Conservation (phyloP, 30 jellyfish, hydroid and myxozoan genomes). For the Mastigias papua region DNA sequence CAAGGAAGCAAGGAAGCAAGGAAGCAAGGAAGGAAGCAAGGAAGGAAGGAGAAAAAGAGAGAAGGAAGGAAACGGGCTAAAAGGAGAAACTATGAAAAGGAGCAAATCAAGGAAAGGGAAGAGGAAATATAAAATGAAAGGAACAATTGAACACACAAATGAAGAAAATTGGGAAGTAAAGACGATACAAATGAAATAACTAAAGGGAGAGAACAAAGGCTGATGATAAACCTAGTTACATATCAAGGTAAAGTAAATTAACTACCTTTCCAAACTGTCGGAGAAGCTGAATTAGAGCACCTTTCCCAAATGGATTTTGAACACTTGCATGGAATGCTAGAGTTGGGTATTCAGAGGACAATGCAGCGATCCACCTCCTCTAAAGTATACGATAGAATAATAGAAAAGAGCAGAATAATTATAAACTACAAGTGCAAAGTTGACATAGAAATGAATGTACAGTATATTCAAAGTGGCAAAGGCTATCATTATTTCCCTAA, state of each 20-base stretch:
- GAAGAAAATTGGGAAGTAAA: too few species aligned
- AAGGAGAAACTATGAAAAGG: background rate
- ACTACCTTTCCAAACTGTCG: slow-evolving; percentile 99
- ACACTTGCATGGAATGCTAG: slow-evolving; percentile 98
- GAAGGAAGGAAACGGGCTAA: background rate
- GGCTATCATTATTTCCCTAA: too few species aligned
- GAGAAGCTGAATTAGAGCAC: slow-evolving; percentile 94
- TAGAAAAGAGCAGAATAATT: too few species aligned
- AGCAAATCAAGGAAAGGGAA: background rate
- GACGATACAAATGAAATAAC: too few species aligned
- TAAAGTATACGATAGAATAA: too few species aligned
- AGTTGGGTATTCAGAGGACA: slow-evolving; percentile 96
- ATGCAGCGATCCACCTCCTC: slow-evolving; percentile 93
- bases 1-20: background rate
- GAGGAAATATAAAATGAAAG: background rate
- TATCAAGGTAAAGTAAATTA: too few species aligned
- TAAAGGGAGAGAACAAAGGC: too few species aligned
- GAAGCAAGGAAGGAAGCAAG: background rate
- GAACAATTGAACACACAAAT: background rate
- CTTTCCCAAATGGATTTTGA: slow-evolving; percentile 98
- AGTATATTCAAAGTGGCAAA: too few species aligned
- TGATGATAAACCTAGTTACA: too few species aligned
- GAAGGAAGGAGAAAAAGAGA: background rate
- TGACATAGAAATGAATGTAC: too few species aligned
- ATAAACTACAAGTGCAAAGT: too few species aligned